These are phyloP conservation scores for Ernsta delagoae DNA, from an alignment of 2,888 invertebrate species.

Conservation along the genomic window DNA sequence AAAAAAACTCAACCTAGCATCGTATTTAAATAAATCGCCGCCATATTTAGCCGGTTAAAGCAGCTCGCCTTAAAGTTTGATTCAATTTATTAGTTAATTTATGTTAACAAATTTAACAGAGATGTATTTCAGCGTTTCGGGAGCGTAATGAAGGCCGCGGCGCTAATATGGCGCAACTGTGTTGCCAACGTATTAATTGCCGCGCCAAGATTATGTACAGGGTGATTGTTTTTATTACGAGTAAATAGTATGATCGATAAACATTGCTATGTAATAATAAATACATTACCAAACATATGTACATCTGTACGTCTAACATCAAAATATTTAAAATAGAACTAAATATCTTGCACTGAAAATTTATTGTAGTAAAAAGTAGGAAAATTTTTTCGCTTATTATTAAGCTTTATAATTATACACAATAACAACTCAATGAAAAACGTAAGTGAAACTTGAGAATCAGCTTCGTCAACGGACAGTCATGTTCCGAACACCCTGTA, in stretches of 20 bases:
- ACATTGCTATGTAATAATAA: too few species aligned
- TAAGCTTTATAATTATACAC: too few species aligned
- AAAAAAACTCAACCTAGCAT: too few species aligned
- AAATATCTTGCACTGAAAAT: too few species aligned
- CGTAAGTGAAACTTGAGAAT: slow-evolving; percentile 21
- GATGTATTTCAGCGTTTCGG: slow-evolving; percentile 31
- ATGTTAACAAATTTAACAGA: slow-evolving; percentile 10
- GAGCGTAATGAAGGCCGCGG: slow-evolving; percentile 28
- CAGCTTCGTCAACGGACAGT: slow-evolving; percentile 19
- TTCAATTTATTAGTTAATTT: not conserved
- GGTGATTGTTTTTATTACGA: slow-evolving; percentile 19
- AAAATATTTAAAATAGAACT: too few species aligned
- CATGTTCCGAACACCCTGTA: slow-evolving; percentile 59
- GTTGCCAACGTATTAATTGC: slow-evolving; percentile 47
- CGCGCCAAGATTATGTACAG: slow-evolving; percentile 42
- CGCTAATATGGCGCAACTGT: slow-evolving; percentile 37
- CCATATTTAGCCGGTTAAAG: too few species aligned
- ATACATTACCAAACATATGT: too few species aligned
- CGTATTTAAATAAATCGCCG: too few species aligned
- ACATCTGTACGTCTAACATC: too few species aligned
- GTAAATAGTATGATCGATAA: too few species aligned
- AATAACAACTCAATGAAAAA: slow-evolving; percentile 8
- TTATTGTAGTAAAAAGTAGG: too few species aligned
- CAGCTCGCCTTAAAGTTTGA: not conserved
- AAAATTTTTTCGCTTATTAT: too few species aligned